Base-by-base conservation (phyloP, 2,113 vertebrate genomes). In the Hypanus sabinus region DNA sequence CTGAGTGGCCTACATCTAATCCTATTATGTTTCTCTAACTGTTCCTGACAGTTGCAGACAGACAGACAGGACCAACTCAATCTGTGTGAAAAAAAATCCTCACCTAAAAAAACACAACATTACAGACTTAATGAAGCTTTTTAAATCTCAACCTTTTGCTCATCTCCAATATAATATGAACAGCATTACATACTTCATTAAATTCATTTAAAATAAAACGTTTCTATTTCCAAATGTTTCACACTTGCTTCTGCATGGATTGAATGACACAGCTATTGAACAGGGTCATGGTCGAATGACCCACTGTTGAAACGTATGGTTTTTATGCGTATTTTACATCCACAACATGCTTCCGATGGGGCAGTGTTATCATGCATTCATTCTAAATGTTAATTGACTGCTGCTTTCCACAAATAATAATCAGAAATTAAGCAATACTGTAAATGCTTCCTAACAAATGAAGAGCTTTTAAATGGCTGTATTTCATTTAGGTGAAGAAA, bases 161-260 rank as follows among this genome's bases (percentile, higher is more conserved):
- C 91, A 75, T 93, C 91, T 46, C 70, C 70, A 4, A 93, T 75
- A 93, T 93, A 93, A 93, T 93, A 30, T 27, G 91, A 73, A 73
- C 91, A 93, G 36, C 91, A 93, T 93, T 93, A 93, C 91, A 93
- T 73, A 93, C 33, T 73, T 75, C 91, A 93, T 93, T 93, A 93
- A 71, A 73, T 93, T 75, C 68, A 93, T 93, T 93, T 71, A 16
- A 55, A 75, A 93, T 68, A 71, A 93, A 93, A 93, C n/a, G 60
- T 16, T 93, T 93, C 91, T 30, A 75, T 46, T 90, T 93, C 91
- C 24, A 93, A 93, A 93, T 55, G 91, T 16, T 93, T 75, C 38
- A 30, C n/a, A 9, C 70, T 93, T 73, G 68, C 38, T 55, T 93
- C 90, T 73, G 90, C 46, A 36, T 36, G 27, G 91, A 55, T 3